Evolutionary conservation across 2,888 invertebrate species (phyloP).

Genomic region (Linnaemya vulpina): DNA sequence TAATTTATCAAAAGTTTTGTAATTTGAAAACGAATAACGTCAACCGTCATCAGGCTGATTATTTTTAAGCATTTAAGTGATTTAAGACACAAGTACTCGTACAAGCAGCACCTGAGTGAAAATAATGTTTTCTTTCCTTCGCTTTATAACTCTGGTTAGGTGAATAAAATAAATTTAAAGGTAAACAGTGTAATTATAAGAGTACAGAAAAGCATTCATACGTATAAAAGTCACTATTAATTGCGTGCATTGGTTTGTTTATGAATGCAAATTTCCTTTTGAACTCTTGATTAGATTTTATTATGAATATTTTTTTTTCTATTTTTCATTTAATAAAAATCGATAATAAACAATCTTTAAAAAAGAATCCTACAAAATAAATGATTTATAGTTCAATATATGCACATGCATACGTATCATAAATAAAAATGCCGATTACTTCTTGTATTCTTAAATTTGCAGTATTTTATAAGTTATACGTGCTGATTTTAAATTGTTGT

Average conservation of each 20-base stretch:
- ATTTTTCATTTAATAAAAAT: conserved; percentile 10
- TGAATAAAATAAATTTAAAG: background rate
- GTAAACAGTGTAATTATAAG: conserved; percentile 7
- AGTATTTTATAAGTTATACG: background rate
- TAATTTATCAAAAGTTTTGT: no score
- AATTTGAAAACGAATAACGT: no score
- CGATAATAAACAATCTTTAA: background rate
- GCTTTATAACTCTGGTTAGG: no score
- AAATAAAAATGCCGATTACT: background rate
- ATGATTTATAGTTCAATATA: no score
- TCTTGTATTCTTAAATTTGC: background rate
- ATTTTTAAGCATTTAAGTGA: no score
- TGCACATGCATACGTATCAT: background rate
- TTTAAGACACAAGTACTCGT: no score
- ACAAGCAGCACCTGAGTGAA: no score
- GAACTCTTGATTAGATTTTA: conserved; percentile 38
- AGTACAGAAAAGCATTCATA: background rate
- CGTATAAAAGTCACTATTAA: background rate
- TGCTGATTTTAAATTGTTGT: conserved; percentile 1
- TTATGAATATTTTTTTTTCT: conserved; percentile 17
- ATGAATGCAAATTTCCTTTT: conserved; percentile 11
- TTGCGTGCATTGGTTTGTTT: conserved; percentile 24
- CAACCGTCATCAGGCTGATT: no score
- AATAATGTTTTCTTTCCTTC: no score
- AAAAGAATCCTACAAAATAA: background rate